These are phyloP conservation scores for Lithophane ornitopus DNA, from an alignment of 2,888 invertebrate species.

Conservation along the genomic window DNA sequence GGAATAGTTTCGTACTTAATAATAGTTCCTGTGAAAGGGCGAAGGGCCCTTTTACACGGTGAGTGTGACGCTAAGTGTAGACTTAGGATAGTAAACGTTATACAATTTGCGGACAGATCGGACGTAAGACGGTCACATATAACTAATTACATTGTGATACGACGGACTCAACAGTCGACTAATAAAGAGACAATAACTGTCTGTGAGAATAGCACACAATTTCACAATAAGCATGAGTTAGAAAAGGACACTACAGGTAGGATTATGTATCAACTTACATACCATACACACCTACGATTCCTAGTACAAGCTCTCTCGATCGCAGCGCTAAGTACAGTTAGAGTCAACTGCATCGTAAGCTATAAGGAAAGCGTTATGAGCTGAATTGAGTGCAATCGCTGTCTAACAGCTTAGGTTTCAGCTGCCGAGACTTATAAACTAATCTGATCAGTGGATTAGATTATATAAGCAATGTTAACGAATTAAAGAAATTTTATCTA, in stretches of 20 bases:
- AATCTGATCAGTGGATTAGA: conserved; percentile 6
- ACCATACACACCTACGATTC: neutral
- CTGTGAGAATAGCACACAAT: neutral
- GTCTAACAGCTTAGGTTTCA: conserved; percentile 8
- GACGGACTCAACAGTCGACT: neutral
- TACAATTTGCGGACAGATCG: neutral
- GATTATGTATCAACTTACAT: conserved; percentile 2
- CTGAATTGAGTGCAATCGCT: conserved; percentile 18
- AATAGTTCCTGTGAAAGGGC: neutral
- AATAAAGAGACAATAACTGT: neutral
- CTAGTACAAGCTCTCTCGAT: neutral
- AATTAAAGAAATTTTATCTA: neutral
- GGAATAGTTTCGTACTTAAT: neutral
- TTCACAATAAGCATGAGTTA: neutral
- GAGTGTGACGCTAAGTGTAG: neutral
- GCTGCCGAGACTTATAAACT: conserved; percentile 5
- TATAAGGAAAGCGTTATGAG: conserved; percentile 27
- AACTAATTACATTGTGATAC: neutral
- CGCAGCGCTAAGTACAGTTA: conserved; percentile 11
- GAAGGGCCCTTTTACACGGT: neutral
- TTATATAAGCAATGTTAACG: neutral
- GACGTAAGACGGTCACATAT: neutral
- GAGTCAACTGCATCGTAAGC: conserved; percentile 14
- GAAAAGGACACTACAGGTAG: neutral
- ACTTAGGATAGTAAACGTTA: neutral